Conservation (phyloP, 1,140 invertebrate species). For the Sminthurinus signatus region DNA sequence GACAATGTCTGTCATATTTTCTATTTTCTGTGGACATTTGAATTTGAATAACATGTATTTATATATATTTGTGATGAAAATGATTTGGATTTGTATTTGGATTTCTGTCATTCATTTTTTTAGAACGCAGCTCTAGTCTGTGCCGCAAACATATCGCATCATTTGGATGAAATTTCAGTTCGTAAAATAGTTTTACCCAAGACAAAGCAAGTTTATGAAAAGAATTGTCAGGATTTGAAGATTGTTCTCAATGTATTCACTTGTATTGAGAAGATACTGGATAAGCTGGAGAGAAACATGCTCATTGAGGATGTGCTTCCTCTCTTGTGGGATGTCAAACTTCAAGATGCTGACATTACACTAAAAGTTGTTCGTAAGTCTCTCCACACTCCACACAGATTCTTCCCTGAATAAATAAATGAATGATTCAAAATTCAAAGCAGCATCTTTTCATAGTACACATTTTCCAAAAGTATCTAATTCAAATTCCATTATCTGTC, state of each 20-base stretch:
- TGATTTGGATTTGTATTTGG: too few species aligned
- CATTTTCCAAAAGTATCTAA: too few species aligned
- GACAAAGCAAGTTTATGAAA: constrained; percentile 79
- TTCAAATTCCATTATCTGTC: too few species aligned
- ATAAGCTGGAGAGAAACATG: constrained; percentile 75
- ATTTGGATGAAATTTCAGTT: constrained; percentile 66
- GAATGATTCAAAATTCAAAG: background rate
- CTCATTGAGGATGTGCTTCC: constrained; percentile 90
- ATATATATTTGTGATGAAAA: too few species aligned
- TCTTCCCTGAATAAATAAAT: too few species aligned
- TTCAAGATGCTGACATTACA: constrained; percentile 67
- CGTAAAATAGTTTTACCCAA: constrained; percentile 76
- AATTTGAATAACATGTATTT: too few species aligned
- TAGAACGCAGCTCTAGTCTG: constrained; percentile 85
- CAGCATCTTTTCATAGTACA: too few species aligned
- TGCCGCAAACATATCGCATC: constrained; percentile 51
- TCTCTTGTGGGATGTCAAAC: constrained; percentile 70
- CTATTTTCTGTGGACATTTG: too few species aligned
- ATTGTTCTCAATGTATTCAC: constrained; percentile 67
- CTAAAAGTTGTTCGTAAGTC: constrained; percentile 44
- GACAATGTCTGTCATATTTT: too few species aligned
- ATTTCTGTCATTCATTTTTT: constrained; percentile 11
- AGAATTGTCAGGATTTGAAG: constrained; percentile 69
- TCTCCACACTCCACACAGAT: background rate
- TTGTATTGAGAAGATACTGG: constrained; percentile 69